phyloP scores from a whole-genome alignment of 2,888 invertebrate species.

The Agriotes lineatus region DNA sequence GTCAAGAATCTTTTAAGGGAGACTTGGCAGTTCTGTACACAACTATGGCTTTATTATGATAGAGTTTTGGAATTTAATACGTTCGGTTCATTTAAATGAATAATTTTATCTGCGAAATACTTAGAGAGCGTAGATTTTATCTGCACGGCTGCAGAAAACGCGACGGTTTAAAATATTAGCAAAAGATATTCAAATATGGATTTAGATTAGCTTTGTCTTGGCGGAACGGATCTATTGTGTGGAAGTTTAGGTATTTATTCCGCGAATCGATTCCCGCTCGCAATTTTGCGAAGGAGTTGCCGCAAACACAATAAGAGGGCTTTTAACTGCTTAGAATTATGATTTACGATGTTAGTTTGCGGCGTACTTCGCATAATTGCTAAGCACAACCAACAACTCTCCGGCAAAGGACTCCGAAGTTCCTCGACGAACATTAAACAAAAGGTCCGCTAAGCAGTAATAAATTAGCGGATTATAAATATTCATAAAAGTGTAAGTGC shows the following conservation, averaged over 20 bases:
- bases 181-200: too few relatives aligned
- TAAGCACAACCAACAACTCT: conserved; percentile 27
- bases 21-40: too few relatives aligned
- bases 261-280: conserved; percentile 9
- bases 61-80: too few relatives aligned
- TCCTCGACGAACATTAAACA: conserved; percentile 26
- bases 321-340: conserved; percentile 37
- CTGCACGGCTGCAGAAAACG: too few relatives aligned
- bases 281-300: conserved; percentile 17
- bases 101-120: too few relatives aligned
- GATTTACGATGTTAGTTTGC: conserved; percentile 41
- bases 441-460: conserved; percentile 29
- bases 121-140: too few relatives aligned
- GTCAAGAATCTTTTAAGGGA: too few relatives aligned
- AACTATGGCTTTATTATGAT: too few relatives aligned
- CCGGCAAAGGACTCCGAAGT: conserved; percentile 26
- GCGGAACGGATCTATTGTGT: neutral
- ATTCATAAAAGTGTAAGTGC: conserved; percentile 33
- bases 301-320: conserved; percentile 41
- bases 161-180: too few relatives aligned
- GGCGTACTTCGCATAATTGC: conserved; percentile 35
- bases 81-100: too few relatives aligned
- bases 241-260: conserved; percentile 7
- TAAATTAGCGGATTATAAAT: conserved; percentile 36
- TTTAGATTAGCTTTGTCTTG: neutral